These are phyloP conservation scores for Sminthurides aquaticus DNA, from an alignment of 2,888 invertebrate genomes.

Conservation along the genomic window DNA sequence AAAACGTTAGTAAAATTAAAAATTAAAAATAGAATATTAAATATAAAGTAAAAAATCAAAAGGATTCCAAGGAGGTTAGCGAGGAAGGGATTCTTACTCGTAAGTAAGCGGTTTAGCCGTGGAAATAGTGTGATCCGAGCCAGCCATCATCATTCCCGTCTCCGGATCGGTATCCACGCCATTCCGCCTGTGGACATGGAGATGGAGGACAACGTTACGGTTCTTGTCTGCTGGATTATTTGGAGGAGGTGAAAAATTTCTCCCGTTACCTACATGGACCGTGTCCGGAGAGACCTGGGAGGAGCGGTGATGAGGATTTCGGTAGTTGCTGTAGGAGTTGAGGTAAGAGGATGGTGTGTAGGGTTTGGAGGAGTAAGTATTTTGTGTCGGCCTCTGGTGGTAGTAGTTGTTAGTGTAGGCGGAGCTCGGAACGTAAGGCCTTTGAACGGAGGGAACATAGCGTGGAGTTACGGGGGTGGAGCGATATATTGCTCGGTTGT, in stretches of 20 bases:
- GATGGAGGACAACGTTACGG: conserved; percentile 39
- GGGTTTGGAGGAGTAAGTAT: not conserved
- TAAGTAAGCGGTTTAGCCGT: conserved; percentile 38
- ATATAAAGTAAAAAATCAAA: too few species aligned
- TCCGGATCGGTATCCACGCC: conserved; percentile 21
- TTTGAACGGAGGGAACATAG: not conserved
- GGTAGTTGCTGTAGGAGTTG: not conserved
- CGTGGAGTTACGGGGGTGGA: not conserved
- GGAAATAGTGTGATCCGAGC: conserved; percentile 31
- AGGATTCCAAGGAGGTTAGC: too few species aligned
- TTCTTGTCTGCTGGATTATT: conserved; percentile 24
- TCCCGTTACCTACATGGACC: not conserved
- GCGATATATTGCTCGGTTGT: not conserved
- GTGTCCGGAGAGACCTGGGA: not conserved
- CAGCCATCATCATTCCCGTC: conserved; percentile 34
- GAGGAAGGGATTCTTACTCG: conserved; percentile 42
- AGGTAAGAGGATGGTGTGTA: not conserved
- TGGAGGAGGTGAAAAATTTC: conserved; percentile 5
- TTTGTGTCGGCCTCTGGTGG: not conserved
- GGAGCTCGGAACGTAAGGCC: not conserved
- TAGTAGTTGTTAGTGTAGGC: conserved; percentile 7
- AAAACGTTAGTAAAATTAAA: conserved; percentile 1
- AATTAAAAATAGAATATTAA: too few species aligned
- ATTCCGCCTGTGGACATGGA: conserved; percentile 41
- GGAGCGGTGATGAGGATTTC: not conserved